Percentiles rank a stretch among this genome's conserved stretches.
Evolutionary conservation across 2,888 invertebrate species (phyloP).

Genomic region (Melangyna quadrimaculata): DNA sequence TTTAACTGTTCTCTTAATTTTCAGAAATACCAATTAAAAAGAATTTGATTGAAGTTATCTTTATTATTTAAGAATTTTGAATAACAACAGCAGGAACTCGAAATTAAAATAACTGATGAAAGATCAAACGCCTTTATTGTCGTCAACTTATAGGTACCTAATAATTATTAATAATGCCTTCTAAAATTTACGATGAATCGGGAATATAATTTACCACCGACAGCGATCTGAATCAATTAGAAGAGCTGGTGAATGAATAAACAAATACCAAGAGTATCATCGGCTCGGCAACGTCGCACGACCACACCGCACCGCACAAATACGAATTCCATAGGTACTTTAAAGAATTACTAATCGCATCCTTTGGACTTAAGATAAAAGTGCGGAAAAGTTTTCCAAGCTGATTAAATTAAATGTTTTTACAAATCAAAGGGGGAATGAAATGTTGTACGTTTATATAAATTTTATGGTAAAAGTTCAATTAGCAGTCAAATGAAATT

Average conservation of each 20-base stretch:
- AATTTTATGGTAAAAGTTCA: not conserved
- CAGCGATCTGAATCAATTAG: slow-evolving; percentile 54
- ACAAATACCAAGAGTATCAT: slow-evolving; percentile 32
- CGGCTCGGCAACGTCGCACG: not conserved
- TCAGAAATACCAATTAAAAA: not conserved
- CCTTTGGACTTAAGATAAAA: slow-evolving; percentile 13
- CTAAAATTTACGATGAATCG: not conserved
- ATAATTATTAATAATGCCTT: not conserved
- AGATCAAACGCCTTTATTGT: not conserved
- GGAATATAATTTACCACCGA: slow-evolving; percentile 38
- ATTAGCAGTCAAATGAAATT: not conserved
- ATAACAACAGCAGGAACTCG: not conserved
- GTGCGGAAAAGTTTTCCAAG: slow-evolving; percentile 39
- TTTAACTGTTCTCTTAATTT: too few species aligned
- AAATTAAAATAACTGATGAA: not conserved
- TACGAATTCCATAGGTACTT: not conserved
- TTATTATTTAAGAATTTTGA: not conserved
- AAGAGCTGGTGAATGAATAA: slow-evolving; percentile 39
- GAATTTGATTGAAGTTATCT: not conserved
- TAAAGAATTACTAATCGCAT: slow-evolving; percentile 14
- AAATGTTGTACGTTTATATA: not conserved
- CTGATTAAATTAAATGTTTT: slow-evolving; percentile 68
- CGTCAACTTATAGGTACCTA: not conserved
- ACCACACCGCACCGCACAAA: slow-evolving; percentile 4
- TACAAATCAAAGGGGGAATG: slow-evolving; percentile 61